These are phyloP conservation scores for Campylomormyrus tamandua DNA, from an alignment of 2,113 vertebrate genomes.

Conservation along the genomic window DNA sequence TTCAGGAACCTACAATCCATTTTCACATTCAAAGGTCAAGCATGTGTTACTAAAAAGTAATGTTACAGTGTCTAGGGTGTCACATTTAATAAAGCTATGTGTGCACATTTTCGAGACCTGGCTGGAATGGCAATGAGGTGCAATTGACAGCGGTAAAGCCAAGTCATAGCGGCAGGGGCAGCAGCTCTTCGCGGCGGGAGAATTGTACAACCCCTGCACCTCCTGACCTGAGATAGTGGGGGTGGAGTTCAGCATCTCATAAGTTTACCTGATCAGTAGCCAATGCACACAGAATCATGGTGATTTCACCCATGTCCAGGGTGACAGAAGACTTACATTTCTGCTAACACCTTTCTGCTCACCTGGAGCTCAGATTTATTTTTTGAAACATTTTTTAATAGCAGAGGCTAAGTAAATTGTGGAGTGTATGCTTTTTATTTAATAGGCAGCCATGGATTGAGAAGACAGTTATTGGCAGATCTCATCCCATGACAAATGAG, in stretches of 20 bases:
- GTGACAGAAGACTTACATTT: not conserved
- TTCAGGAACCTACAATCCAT: not conserved
- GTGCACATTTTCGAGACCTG: not conserved
- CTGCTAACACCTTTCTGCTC: not conserved
- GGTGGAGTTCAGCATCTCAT: not conserved
- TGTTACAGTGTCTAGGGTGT: not conserved
- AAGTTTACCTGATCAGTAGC: not conserved
- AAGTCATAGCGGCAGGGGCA: not conserved
- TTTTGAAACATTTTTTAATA: not conserved
- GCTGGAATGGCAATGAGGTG: not conserved
- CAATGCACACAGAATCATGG: not conserved
- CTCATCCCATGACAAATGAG: not conserved
- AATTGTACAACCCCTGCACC: not conserved
- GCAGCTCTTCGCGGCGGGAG: not conserved
- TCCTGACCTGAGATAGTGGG: not conserved
- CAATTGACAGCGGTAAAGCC: not conserved
- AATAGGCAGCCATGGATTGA: not conserved
- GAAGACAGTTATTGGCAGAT: not conserved
- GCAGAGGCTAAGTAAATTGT: not conserved
- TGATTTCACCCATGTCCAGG: not conserved
- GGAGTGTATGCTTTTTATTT: not conserved
- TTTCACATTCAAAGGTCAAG: constrained; percentile 5
- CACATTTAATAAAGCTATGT: not conserved
- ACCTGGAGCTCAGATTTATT: not conserved
- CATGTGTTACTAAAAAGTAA: not conserved